Base-by-base conservation (phyloP, 1,140 invertebrate genomes). In the Drosophila ficusphila region DNA sequence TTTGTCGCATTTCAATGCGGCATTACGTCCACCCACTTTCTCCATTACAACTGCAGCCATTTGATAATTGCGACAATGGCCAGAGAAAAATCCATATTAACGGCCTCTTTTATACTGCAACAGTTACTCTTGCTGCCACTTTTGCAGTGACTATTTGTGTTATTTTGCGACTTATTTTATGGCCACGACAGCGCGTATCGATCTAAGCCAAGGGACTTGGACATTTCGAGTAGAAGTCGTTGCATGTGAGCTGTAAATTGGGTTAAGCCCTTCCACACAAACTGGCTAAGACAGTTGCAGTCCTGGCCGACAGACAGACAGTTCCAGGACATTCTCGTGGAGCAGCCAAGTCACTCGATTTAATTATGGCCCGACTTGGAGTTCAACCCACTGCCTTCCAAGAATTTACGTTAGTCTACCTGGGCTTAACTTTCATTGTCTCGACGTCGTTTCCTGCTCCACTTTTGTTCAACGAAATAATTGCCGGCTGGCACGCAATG, bases 1-100 rank as follows among this genome's bases (percentile, higher is more conserved):
- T 58, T 72, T 81, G 44, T 67, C 82, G 73, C 81, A 85, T 77
- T 81, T 82, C 74, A 69, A 77, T 82, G 74, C 78, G 73, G 74
- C 74, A 70, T 53, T 36, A 49, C 54, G 57, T 82, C 78, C 79
- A 49, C 54, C 48, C 58, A 71, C 49, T 70, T 44, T 53, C 42
- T 61, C 44, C 48, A 47, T 52, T 53, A 12, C 64, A 49, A 46
- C 56, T 74, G 53, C 60, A 60, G 56, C 42, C 73, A 86, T 88
- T 81, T 77, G 81, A 88, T 86, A 77, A 86, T 85, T 71, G 64
- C 64, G 18, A 27, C 38, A 57, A 46, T 36, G 60, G 61, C 27
- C 48, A 56, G 25, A 41, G 52, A 53, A 79, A 79, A 83, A 86
- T 79, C 76, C 57, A 76, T 86, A 79, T 51, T 67, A 72, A 56